Evolutionary conservation across 1,140 invertebrate genomes (phyloP), one percentile per base, ranked within the genome.

Genomic region (Psix sp.): DNA sequence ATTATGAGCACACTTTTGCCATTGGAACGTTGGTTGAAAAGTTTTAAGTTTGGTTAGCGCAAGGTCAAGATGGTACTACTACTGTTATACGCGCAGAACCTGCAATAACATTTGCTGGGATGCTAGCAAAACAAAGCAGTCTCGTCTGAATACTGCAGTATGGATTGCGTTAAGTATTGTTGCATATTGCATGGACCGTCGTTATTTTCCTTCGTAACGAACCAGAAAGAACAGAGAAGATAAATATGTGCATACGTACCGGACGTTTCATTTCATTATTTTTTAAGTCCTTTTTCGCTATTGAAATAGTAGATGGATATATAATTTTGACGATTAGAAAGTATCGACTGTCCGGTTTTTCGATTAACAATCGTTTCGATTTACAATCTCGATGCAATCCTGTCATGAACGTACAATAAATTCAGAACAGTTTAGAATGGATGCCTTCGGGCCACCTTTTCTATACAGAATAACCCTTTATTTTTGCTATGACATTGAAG

Each of bases 111-210:
- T 54, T 77, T 9, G 42, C 24, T 67, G 66, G 52, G 62, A 78
- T 43, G 43, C 54, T 49, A 59, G 45, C 38, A 75, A 75, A 51
- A 77, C 72, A 78, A 75, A 73, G 72, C 71, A 52, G 43, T 42
- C 42, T 60, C 66, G 60, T 74, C 56, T 74, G 66, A 70, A 80
- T 78, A 68, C 66, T 68, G 62, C 63, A 54, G 63, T 48, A 72
- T 52, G 67, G 38, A 42, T 75, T 75, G 73, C 48, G 56, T 75
- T 71, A 72, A 71, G 73, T 77, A 75, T 77, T 77, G 76, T 75
- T 77, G 76, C 76, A 77, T 77, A 77, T 75, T 77, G 76, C 76
- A 77, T 77, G 72, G 67, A 77, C 76, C 63, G 63, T 77, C 63
- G 72, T 72, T 77, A 74, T 77, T 77, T 75, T 70, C 67, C 72